Base-by-base conservation (phyloP, 2,888 invertebrate species). In the Leptinotarsa juncta region DNA sequence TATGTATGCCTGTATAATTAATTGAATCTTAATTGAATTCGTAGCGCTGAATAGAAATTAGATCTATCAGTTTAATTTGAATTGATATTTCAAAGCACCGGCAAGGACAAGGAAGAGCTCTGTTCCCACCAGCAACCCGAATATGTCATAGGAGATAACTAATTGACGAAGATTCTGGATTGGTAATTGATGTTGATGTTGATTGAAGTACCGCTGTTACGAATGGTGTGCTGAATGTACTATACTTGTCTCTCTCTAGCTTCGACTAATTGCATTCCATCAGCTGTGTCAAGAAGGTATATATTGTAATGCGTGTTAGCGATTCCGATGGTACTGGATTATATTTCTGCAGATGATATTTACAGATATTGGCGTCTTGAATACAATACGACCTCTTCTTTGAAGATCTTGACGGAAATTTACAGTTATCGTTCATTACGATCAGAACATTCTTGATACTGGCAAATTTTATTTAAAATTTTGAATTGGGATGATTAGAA, bases 21-120 rank as follows among this genome's bases (percentile, higher is more conserved):
- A 57, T 57, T 42, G 42, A 42, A 10, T 42, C 42, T 57, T 57
- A 12, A 57, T 23, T 3, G 57, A 57, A 23, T 57, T 14, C 20
- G 15, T 12, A 57, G 53, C 53, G 53, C 12, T 53, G 53, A 18
- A 53, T 53, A 14, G 57, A 57, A 23, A 57, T 57, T 23, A 23
- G 20, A 57, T 57, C 16, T 23, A 23, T 57, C 57, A 23, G 20
- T 3, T 26, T 12, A 57, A 18, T 53, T 18, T 18, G 18, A n/a
- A 18, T 57, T 57, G 57, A 57, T 57, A 57, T 51, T 51, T 51
- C 51, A 51, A 51, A 51, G 51, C n/a, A n/a, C 16, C 16, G 51
- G 1, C 51, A 51, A 51, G 51, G 51, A 51, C 57, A 15, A 57
- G 23, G 18, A 20, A 20, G 57, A 7, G 23, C 2, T 57, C 20